Evolutionary conservation across 2,888 invertebrate species (phyloP), one percentile per base, ranked within the genome.

Genomic region (Heterodera filipjevi): DNA sequence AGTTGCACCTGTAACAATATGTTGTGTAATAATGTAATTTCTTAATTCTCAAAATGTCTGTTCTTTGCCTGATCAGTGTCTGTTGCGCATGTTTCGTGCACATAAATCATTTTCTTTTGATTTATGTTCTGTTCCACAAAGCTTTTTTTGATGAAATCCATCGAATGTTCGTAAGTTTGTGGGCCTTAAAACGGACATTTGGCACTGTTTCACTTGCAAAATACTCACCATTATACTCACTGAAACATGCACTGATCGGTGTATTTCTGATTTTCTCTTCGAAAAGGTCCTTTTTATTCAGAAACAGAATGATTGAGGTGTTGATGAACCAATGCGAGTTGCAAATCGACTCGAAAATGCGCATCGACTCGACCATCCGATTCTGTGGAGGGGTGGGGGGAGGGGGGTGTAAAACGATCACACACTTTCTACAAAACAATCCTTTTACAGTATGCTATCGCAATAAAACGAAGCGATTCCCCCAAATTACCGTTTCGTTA

Each of bases 401-500:
- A 19, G 49, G 19, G 22, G 16, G 22, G 22, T 53, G 19, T 5
- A 53, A 39, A 39, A 39, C 39, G 39, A n/a, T n/a, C n/a, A n/a
- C n/a, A n/a, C n/a, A n/a, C n/a, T n/a, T n/a, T n/a, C n/a, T n/a
- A n/a, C 39, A 39, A 3, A 39, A 39, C 12, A 39, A 39, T n/a
- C n/a, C 39, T 39, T 6, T 39, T 39, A 39, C 39, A 39, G 39
- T 39, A 39, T 39, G 39, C 39, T 39, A 39, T 12, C 39, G 39
- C 6, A 39, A 12, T 10, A 12, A 12, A 39, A 39, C 6, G 39
- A 12, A 39, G 8, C 39, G 39, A 10, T 64, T 64, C 1, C n/a
- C n/a, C n/a, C n/a, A n/a, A n/a, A n/a, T n/a, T 39, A 59, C 59
- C 59, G 53, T 73, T 92, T 97, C 97, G 93, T 98, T 97, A 87